These are phyloP conservation scores for Vesta saturnalis DNA, from an alignment of 2,888 invertebrate species.

Conservation along the genomic window DNA sequence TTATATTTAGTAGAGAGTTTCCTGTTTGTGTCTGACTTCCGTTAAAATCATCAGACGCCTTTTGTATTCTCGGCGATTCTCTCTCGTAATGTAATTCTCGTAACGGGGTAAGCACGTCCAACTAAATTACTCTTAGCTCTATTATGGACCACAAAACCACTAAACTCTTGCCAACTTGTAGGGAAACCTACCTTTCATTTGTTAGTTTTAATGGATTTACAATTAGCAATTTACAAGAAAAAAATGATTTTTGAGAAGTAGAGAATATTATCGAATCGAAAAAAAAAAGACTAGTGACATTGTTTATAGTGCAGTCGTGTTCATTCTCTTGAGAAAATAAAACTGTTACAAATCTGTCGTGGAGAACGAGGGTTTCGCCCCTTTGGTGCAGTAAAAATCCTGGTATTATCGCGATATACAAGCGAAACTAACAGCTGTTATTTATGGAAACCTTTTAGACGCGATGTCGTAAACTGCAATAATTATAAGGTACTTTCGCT, in stretches of 20 bases:
- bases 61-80: constrained; percentile 42
- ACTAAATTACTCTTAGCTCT: constrained; percentile 44
- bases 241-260: not conserved
- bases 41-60: constrained; percentile 37
- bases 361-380: constrained; percentile 40
- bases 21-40: constrained; percentile 36
- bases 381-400: constrained; percentile 42
- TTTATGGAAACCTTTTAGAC: constrained; percentile 28
- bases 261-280: not conserved
- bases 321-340: constrained; percentile 53
- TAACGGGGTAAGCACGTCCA: constrained; percentile 44
- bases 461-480: constrained; percentile 25
- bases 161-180: constrained; percentile 37
- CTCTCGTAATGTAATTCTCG: constrained; percentile 44
- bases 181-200: constrained; percentile 36
- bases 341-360: constrained; percentile 54
- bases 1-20: constrained; percentile 31
- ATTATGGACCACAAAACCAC: constrained; percentile 40
- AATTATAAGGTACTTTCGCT: constrained; percentile 20
- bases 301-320: constrained; percentile 53
- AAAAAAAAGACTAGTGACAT: constrained; percentile 47
- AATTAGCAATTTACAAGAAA: no score
- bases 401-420: constrained; percentile 50
- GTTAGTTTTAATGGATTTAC: constrained; percentile 44
- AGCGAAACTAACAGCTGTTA: constrained; percentile 43